Conservation (phyloP, 2,113 vertebrate genomes). For the Heterotis niloticus region DNA sequence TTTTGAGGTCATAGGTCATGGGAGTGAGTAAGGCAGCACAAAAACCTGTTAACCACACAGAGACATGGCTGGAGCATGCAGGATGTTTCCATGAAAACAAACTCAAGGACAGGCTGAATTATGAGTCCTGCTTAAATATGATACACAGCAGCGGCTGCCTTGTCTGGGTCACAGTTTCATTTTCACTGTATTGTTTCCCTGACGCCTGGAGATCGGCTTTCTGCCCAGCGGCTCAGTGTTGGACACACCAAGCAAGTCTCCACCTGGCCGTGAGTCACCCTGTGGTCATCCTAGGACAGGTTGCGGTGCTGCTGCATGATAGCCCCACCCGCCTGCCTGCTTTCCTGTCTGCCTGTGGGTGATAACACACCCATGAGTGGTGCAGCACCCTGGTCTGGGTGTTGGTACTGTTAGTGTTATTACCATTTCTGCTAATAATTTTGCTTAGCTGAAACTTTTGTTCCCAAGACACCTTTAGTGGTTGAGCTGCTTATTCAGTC, state of each 20-base stretch:
- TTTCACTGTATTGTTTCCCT: background rate
- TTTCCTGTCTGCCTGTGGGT: too few species aligned
- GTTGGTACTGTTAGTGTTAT: too few species aligned
- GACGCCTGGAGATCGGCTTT: constrained; percentile 6
- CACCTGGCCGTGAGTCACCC: background rate
- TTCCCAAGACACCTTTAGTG: too few species aligned
- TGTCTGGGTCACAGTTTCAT: background rate
- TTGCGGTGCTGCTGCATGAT: background rate
- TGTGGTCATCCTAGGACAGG: background rate
- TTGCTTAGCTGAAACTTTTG: too few species aligned
- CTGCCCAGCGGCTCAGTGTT: background rate
- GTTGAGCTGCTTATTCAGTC: too few species aligned
- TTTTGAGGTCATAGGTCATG: too few species aligned
- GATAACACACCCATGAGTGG: too few species aligned
- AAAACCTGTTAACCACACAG: too few species aligned
- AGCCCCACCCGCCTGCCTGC: background rate
- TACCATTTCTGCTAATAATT: too few species aligned
- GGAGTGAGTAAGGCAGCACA: too few species aligned
- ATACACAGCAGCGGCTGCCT: background rate
- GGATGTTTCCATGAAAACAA: background rate
- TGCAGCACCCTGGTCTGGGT: too few species aligned
- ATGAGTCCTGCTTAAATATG: background rate
- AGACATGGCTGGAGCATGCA: background rate
- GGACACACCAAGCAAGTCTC: background rate
- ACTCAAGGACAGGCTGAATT: background rate